Base-by-base conservation (phyloP, 2,113 vertebrate species). In the Stictonetta naevosa region DNA sequence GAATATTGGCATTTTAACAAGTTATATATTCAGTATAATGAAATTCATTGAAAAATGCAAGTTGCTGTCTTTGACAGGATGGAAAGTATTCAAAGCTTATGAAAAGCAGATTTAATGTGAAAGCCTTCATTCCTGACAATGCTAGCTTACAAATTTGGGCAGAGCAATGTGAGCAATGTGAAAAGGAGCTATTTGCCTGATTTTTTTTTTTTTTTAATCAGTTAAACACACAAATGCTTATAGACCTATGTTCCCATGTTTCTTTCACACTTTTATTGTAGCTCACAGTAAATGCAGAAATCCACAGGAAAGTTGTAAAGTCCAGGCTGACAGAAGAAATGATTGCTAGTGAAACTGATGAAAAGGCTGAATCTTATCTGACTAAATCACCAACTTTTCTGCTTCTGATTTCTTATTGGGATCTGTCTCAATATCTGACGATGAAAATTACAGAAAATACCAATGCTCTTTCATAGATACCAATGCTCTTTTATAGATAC, bases 31-130 rank as follows among this genome's bases (percentile, higher is more conserved):
- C 63, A 88, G 36, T 59, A 59, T 52, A 67, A 95, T 73, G 68
- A 92, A 71, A 95, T 90, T 74, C 88, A 81, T 60, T 44, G 76
- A 52, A 74, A 92, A 92, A 86, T 23, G 6, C 31, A 67, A 83
- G 40, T n/a, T 86, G 34, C 33, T 72, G 25, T n/a, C 67, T 86
- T 92, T 90, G 83, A 83, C 59, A 93, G 67, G 67, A 55, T 59
- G 78, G 78, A 56, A 72, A 58, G 62, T 52, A 79, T 68, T 93
- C 19, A 33, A 87, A 73, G 28, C 36, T 31, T 80, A 8, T 77
- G 79, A 85, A 83, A 94, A 80, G 38, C 10, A 66, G 56, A 84
- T 17, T 63, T 79, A 94, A 79, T 44, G 10, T 64, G 63, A 64
- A 93, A 90, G 15, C 6, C 38, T 85, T 68, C n/a, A 29, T 60